A percentile compares a stretch with the other conserved stretches of the same genome.
These are phyloP conservation scores for Antrozous pallidus DNA, from an alignment of 2,797 vertebrate genomes.

Conservation along the genomic window DNA sequence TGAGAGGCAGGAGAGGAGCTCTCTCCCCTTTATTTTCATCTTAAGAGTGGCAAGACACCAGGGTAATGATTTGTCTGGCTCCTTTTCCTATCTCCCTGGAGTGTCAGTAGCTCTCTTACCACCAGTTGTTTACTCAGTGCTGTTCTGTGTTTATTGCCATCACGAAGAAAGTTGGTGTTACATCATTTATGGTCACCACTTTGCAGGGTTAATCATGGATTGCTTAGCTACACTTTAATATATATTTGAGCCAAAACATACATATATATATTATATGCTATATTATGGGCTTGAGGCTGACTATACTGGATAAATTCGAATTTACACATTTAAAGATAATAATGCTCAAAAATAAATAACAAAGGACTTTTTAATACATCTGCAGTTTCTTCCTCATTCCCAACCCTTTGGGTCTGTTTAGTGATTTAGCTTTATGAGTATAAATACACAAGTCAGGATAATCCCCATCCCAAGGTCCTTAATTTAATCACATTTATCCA, in stretches of 20 bases:
- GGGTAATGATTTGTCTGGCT: not conserved
- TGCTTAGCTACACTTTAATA: not conserved
- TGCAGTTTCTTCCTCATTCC: not conserved
- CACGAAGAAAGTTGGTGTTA: not conserved
- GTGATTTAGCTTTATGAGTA: not conserved
- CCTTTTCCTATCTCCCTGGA: not conserved
- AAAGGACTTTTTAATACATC: not conserved
- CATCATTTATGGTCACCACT: not conserved
- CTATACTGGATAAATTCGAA: not conserved
- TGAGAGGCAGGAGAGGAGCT: not conserved
- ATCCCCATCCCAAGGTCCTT: not conserved
- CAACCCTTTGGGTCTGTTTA: not conserved
- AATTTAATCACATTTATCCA: not conserved
- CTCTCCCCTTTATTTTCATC: not conserved
- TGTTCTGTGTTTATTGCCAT: not conserved
- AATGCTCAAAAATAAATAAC: not conserved
- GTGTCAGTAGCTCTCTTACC: not conserved
- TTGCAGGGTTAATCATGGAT: not conserved
- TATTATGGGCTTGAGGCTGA: not conserved
- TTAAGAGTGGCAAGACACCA: not conserved
- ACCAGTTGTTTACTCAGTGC: not conserved
- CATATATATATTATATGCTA: not conserved
- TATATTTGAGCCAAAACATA: too few species aligned
- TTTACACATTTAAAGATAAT: not conserved
- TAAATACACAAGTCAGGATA: not conserved